Conservation (phyloP, 1,140 invertebrate species). For the Diachasmimorpha longicaudata region DNA sequence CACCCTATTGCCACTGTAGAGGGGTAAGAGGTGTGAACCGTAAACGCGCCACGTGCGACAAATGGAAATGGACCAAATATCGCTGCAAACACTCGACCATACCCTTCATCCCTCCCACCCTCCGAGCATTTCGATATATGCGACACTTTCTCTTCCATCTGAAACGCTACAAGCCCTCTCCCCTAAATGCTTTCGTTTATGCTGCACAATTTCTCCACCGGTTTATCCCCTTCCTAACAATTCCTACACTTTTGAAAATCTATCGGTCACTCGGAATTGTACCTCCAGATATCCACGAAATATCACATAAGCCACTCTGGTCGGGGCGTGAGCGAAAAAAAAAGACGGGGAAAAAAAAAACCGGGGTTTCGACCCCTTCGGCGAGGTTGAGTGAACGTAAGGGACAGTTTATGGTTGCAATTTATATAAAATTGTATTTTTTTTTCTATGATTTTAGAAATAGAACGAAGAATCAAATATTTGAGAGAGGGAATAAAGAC, state of each 20-base stretch:
- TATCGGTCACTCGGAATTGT: constrained; percentile 46
- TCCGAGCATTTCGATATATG: constrained; percentile 56
- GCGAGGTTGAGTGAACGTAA: not conserved
- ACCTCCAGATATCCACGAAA: constrained; percentile 47
- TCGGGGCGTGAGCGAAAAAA: not conserved
- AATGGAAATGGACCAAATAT: constrained; percentile 63
- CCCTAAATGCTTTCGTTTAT: constrained; percentile 31
- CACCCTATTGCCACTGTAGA: not conserved
- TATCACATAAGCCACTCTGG: constrained; percentile 46
- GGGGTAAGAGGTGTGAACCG: constrained; percentile 49
- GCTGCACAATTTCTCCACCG: constrained; percentile 26
- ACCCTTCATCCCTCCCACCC: not conserved
- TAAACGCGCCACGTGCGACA: constrained; percentile 60
- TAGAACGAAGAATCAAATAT: not conserved
- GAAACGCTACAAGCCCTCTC: constrained; percentile 29
- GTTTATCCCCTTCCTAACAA: constrained; percentile 6
- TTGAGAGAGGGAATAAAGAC: not conserved
- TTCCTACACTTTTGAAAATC: constrained; percentile 47
- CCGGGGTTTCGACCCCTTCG: not conserved
- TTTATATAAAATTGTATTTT: not conserved
- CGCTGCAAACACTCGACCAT: constrained; percentile 53
- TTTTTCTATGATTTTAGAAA: not conserved
- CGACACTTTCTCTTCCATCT: constrained; percentile 44
- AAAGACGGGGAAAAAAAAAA: not conserved
- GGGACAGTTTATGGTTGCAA: not conserved